Evolutionary conservation across 1,140 invertebrate genomes (phyloP), one percentile per base, ranked within the genome.

Genomic region (Tribolium madens): DNA sequence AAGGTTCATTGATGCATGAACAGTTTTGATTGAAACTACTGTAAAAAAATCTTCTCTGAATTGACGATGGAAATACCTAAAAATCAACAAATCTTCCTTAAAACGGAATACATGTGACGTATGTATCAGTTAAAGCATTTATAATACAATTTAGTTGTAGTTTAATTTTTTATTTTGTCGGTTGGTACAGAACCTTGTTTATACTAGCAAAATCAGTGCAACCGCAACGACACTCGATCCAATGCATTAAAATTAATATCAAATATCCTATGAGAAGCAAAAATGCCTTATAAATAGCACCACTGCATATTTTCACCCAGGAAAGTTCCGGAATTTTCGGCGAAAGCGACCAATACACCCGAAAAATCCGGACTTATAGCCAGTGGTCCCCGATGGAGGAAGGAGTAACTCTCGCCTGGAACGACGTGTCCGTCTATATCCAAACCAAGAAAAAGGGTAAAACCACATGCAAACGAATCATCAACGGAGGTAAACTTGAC

Each of bases 401-500:
- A 70, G 90, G 90, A 0, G 89, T 91, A 17, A 93, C 92, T 0
- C 84, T 94, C 21, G 92, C 92, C 0, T 94, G 93, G 93, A 87
- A 89, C n/a, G 91, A 94, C 83, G 84, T 94, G 0, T 91, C 89
- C 33, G 91, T 94, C 0, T 93, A 92, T 79, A 89, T 90, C 53
- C 91, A 91, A 78, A 88, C 89, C 69, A 87, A 86, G 75, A 87
- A 87, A 33, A 88, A 89, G 84, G 86, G 70, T 84, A 86, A 69
- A 86, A 84, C 64, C 73, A 21, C 81, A 0, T 88, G 91, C 77
- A 94, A 93, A 84, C 87, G 90, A 74, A 90, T 94, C 42, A 89
- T 94, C 14, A 93, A 93, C 81, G 91, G 89, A 86, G 91, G 91
- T 92, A 84, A 84, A 83, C n/a, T 2, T 42, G 0, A 0, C 21